phyloP scores from a whole-genome alignment of 1,140 invertebrate genomes.

The Rhagoletis pomonella region DNA sequence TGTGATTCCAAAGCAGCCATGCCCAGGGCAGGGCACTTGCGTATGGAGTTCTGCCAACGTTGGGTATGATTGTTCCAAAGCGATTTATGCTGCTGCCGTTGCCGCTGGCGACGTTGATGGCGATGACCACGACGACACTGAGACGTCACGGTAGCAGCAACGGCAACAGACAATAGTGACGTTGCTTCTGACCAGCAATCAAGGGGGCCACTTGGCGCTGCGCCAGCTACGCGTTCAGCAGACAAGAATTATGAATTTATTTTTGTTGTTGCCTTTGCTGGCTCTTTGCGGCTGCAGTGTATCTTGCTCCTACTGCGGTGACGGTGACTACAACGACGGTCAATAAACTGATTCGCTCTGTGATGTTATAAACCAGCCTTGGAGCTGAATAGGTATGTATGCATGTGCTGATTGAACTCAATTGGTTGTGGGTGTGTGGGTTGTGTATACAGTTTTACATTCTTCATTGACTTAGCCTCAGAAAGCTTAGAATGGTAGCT shows the following conservation, averaged over 20 bases:
- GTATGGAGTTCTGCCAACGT: no score
- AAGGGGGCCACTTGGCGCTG: no score
- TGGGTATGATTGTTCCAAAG: no score
- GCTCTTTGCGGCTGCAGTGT: background rate
- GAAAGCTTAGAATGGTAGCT: no score
- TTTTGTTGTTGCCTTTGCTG: background rate
- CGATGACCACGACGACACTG: background rate
- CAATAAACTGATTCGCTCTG: background rate
- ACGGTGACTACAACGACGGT: background rate
- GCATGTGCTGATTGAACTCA: constrained; percentile 10
- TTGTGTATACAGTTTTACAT: no score
- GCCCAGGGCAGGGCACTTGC: background rate
- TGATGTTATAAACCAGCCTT: background rate
- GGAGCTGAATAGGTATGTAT: background rate
- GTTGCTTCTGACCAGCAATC: no score
- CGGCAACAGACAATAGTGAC: no score
- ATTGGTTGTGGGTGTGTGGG: constrained; percentile 26
- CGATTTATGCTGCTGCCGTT: background rate
- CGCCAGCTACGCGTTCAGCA: no score
- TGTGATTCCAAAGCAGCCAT: background rate
- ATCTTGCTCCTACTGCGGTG: background rate
- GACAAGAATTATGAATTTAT: no score
- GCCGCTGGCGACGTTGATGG: background rate
- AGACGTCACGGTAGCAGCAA: background rate
- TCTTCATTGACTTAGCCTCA: no score